These are phyloP conservation scores for Potamarius usumacintae DNA, from an alignment of 2,113 vertebrate species.

Conservation along the genomic window DNA sequence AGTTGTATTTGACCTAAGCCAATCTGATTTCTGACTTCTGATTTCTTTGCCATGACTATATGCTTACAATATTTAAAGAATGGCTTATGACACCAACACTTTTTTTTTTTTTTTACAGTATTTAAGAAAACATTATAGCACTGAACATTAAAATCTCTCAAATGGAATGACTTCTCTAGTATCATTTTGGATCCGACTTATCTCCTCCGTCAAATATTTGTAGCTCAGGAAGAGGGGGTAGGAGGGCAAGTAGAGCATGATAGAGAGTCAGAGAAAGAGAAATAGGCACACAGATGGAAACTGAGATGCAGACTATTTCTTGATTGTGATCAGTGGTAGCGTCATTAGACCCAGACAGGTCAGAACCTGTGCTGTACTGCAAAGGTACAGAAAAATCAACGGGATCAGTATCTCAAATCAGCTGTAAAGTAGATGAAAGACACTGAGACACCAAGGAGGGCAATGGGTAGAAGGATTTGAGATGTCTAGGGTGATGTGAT, in stretches of 20 bases:
- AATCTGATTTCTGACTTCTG: not conserved
- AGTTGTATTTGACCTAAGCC: not conserved
- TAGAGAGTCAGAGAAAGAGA: slow-evolving; percentile 26
- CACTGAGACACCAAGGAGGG: not conserved
- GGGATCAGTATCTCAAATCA: slow-evolving; percentile 30
- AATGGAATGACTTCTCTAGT: not conserved
- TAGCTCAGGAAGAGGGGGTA: not conserved
- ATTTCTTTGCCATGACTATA: not conserved
- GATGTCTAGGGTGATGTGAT: not conserved
- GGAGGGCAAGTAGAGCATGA: not conserved
- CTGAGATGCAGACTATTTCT: slow-evolving; percentile 44
- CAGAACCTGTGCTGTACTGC: slow-evolving; percentile 38
- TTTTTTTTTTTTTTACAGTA: not conserved
- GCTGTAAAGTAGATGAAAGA: slow-evolving; percentile 30
- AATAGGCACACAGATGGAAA: slow-evolving; percentile 34
- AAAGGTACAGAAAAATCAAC: slow-evolving; percentile 25
- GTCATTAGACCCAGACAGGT: slow-evolving; percentile 51
- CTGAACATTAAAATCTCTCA: not conserved
- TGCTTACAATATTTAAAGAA: slow-evolving; percentile 2
- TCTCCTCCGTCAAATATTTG: slow-evolving; percentile 53
- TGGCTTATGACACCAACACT: not conserved
- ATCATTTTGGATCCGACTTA: slow-evolving; percentile 25
- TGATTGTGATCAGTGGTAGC: slow-evolving; percentile 46
- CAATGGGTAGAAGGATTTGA: not conserved
- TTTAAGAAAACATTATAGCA: not conserved